Base-by-base conservation (phyloP, 2,888 invertebrate species). In the Sceliomorpha sp. region DNA sequence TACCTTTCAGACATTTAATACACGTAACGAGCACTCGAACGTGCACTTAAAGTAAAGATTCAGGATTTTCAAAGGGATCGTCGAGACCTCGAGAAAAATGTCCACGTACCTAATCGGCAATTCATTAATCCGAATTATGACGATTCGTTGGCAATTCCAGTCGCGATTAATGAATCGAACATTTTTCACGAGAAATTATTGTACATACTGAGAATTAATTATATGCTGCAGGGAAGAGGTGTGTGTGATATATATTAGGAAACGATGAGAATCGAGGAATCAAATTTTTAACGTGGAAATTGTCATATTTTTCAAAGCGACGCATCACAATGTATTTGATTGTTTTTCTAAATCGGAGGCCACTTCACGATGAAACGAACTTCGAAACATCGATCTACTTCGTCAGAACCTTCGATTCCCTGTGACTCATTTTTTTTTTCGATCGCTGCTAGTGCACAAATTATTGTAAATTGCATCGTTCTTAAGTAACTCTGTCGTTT, bases 401-500 rank as follows among this genome's bases (percentile, higher is more conserved):
- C n/a, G n/a, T n/a, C n/a, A n/a, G n/a, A n/a, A n/a, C n/a, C n/a
- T n/a, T n/a, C 20, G 20, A 20, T 20, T 56, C 51, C 63, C 40
- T 56, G 50, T 42, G 31, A 47, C 36, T 58, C 50, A 48, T 27
- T 8, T n/a, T 37, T 45, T 60, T 72, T 67, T 72, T 59, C 70
- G 70, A 75, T 72, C 75, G 76, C 78, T 81, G 81, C 73, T 76
- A 70, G 58, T 76, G 81, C 81, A 82, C 81, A 80, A 82, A 80
- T 62, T 74, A 70, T 68, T 47, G 39, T 64, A 66, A 45, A 53
- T 66, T 53, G 42, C 13, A 39, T 60, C 44, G 63, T 37, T 58
- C 29, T 20, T 20, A 20, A 20, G 20, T 5, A 20, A 20, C 2
- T 20, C 5, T 20, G 20, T 20, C 20, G 3, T 20, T 20, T 20